Evolutionary conservation across 2,113 vertebrate genomes (phyloP).

Genomic region (Proterorhinus semilunaris): DNA sequence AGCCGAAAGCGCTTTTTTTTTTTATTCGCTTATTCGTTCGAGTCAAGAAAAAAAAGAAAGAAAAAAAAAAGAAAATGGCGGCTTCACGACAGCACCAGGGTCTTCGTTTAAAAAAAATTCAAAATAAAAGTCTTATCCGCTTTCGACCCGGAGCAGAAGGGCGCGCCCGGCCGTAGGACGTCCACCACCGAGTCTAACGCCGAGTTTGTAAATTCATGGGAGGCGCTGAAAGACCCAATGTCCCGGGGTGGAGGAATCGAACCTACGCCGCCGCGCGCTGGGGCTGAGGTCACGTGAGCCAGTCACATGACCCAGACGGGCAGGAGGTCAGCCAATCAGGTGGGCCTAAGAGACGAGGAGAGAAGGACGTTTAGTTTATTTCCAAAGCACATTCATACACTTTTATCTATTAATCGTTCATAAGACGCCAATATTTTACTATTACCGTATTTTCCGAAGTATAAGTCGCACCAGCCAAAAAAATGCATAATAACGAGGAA

Average conservation of each 20-base stretch:
- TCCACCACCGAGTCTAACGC: slow-evolving; percentile 4
- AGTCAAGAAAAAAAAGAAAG: too few relatives aligned
- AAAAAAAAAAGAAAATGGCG: not conserved
- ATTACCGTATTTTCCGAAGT: too few relatives aligned
- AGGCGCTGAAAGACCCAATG: slow-evolving; percentile 35
- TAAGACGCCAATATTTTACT: too few relatives aligned
- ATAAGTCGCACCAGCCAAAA: too few relatives aligned
- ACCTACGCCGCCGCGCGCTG: slow-evolving; percentile 85
- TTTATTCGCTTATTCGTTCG: not conserved
- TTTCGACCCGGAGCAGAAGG: not conserved
- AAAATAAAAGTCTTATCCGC: not conserved
- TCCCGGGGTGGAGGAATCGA: slow-evolving; percentile 71
- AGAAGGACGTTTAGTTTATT: too few relatives aligned
- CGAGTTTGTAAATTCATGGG: slow-evolving; percentile 10
- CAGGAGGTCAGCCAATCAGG: slow-evolving; percentile 72
- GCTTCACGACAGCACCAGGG: not conserved
- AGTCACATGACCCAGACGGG: slow-evolving; percentile 83
- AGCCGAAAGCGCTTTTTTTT: too few relatives aligned
- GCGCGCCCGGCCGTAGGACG: not conserved
- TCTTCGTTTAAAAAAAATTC: not conserved
- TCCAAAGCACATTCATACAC: too few relatives aligned
- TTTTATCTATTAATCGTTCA: too few relatives aligned
- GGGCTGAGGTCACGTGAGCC: slow-evolving; percentile 92
- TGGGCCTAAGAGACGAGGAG: slow-evolving; percentile 69
- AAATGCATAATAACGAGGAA: too few relatives aligned